These are phyloP conservation scores for Panopea generosa DNA, from an alignment of 2,888 invertebrate species.

Conservation along the genomic window DNA sequence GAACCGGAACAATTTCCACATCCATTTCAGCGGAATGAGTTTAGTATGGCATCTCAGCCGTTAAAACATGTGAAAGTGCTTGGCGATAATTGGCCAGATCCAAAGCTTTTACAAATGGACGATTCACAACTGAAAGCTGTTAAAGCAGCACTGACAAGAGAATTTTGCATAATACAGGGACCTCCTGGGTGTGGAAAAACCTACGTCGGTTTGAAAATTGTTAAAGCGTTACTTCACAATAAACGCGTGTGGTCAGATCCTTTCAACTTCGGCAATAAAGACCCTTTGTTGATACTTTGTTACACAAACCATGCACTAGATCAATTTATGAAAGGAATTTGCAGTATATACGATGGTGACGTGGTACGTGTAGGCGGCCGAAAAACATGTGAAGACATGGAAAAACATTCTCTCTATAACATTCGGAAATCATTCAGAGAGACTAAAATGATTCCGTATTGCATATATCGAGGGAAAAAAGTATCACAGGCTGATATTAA, in stretches of 20 bases:
- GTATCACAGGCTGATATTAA: not conserved
- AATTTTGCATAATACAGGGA: slow-evolving; percentile 85
- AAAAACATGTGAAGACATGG: slow-evolving; percentile 63
- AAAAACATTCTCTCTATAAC: slow-evolving; percentile 58
- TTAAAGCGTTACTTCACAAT: slow-evolving; percentile 87
- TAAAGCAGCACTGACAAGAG: slow-evolving; percentile 75
- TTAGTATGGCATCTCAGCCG: not conserved
- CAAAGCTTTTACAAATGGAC: slow-evolving; percentile 72
- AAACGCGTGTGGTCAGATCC: slow-evolving; percentile 78
- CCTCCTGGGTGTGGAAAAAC: slow-evolving; percentile 96
- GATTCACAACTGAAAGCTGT: slow-evolving; percentile 79
- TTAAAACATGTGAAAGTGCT: not conserved
- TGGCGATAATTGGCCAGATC: slow-evolving; percentile 72
- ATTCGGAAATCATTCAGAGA: slow-evolving; percentile 2
- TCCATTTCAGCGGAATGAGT: too few relatives aligned
- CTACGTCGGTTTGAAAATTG: slow-evolving; percentile 91
- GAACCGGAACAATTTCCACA: too few relatives aligned
- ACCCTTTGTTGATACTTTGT: slow-evolving; percentile 81
- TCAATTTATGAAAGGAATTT: slow-evolving; percentile 82
- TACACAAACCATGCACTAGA: slow-evolving; percentile 84
- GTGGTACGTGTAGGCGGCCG: slow-evolving; percentile 80
- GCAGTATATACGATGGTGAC: slow-evolving; percentile 60
- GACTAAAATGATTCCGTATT: not conserved
- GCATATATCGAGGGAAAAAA: not conserved
- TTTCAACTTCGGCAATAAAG: slow-evolving; percentile 60